Conservation (phyloP, 1,140 invertebrate species). For the Psix sp. region DNA sequence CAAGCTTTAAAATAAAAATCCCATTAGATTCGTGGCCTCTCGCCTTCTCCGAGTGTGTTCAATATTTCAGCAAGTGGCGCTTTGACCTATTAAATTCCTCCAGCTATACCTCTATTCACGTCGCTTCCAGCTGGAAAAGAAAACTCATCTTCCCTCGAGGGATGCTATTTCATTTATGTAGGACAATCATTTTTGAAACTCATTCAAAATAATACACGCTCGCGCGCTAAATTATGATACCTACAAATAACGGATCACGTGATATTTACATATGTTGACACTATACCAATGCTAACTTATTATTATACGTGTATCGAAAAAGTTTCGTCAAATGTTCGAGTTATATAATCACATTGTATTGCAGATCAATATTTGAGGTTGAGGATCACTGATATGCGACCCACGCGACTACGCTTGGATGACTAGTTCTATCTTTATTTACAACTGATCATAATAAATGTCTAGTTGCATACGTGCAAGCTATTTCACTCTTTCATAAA, state of each 20-base stretch:
- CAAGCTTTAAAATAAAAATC: conserved; percentile 58
- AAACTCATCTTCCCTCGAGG: no score
- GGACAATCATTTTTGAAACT: not conserved
- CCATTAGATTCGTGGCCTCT: conserved; percentile 54
- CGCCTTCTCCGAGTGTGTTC: conserved; percentile 45
- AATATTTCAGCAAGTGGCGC: conserved; percentile 59
- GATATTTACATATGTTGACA: no score
- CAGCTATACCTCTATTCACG: no score
- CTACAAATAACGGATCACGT: no score
- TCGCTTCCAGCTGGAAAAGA: no score
- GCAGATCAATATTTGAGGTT: conserved; percentile 52
- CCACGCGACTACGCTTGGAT: conserved; percentile 56
- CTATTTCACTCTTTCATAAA: no score
- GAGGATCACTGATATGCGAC: conserved; percentile 52
- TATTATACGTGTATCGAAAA: no score
- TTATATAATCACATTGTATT: conserved; percentile 54
- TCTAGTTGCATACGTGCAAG: conserved; percentile 21
- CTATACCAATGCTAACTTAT: no score
- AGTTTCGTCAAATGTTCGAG: no score
- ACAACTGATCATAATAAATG: conserved; percentile 50
- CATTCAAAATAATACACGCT: no score
- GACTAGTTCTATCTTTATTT: conserved; percentile 57
- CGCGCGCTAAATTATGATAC: no score
- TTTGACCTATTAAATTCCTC: conserved; percentile 48
- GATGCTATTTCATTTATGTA: conserved; percentile 4